Conservation (phyloP, 2,797 vertebrate genomes). For the Oryzias dopingdopingensis region DNA sequence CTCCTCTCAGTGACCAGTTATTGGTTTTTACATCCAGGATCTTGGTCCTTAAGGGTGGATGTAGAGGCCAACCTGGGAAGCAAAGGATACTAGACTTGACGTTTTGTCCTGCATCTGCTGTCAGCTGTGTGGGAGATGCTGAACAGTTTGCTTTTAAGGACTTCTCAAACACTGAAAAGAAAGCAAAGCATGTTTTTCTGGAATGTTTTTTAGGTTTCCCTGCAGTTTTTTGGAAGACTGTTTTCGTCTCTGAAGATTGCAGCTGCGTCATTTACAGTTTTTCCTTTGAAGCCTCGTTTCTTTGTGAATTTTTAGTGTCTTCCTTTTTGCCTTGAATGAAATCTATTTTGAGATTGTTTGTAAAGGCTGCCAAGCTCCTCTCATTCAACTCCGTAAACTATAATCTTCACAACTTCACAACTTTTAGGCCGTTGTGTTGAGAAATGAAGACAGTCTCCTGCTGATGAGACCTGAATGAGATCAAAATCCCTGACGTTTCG, state of each 20-base stretch:
- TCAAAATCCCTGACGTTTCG: not conserved
- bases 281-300: not conserved
- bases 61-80: no score
- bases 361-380: not conserved
- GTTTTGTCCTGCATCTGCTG: no score
- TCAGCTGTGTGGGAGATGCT: no score
- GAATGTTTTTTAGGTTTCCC: not conserved
- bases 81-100: no score
- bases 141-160: no score
- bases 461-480: conserved; percentile 1
- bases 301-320: not conserved
- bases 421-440: not conserved
- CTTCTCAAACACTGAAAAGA: no score
- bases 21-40: no score
- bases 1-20: no score
- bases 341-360: not conserved
- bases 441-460: not conserved
- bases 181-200: no score
- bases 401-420: not conserved
- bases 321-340: not conserved
- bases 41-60: no score
- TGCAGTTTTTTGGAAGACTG: not conserved
- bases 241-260: not conserved
- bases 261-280: conserved; percentile 5
- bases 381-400: not conserved